Base-by-base conservation (phyloP, 2,888 invertebrate species). In the Spisula subtruncata region DNA sequence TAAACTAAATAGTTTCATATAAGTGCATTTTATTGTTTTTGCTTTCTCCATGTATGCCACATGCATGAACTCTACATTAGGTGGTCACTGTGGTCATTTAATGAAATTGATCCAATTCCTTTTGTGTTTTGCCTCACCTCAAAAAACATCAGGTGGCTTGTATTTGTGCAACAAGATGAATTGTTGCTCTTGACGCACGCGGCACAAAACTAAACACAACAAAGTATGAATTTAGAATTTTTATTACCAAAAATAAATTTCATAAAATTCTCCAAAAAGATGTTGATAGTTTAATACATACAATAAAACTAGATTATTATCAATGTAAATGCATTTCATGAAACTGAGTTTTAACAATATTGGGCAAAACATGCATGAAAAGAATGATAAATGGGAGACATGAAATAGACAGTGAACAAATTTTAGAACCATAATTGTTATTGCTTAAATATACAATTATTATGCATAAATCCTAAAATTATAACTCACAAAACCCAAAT, bases 161-260 rank as follows among this genome's bases (percentile, higher is more conserved):
- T n/a, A n/a, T n/a, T n/a, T n/a, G 41, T 41, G 4, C 41, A 8
- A 41, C 2, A 41, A 5, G 2, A 41, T 41, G 8, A 41, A 41
- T 41, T 5, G 8, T 5, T 41, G 41, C 8, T 41, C 41, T 5
- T 41, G 8, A 8, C 41, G 8, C 2, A 41, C 4, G 41, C 41
- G 2, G 41, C 41, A 41, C 8, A 41, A 41, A 41, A 41, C 4
- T 41, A 51, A 66, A 1, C 60, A n/a, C n/a, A n/a, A n/a, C n/a
- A n/a, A n/a, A 25, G 5, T 12, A 32, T 75, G 75, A 75, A 75
- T 75, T 75, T 75, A 32, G 75, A 75, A 75, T 75, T 75, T 75
- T 75, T 75, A 35, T 35, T 75, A 35, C 75, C 29, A 35, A 75
- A 75, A 35, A 75, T 75, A 75, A 75, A 32, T 75, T 29, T 71